Evolutionary conservation across 1,140 invertebrate genomes (phyloP).

Genomic region (Gryon sp.): DNA sequence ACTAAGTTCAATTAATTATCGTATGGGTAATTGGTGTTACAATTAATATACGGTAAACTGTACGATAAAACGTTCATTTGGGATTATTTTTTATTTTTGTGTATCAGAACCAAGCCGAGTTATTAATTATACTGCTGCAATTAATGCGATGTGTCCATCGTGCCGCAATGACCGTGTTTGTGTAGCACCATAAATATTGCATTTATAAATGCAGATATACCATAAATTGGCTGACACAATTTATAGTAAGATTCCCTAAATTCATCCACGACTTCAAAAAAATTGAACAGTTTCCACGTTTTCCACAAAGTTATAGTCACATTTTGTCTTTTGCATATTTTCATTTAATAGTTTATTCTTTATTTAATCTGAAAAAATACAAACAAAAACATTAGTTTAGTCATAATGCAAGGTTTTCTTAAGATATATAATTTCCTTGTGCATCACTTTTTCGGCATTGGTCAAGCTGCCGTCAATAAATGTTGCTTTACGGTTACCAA

Average conservation of each 20-base stretch:
- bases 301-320: too few species aligned
- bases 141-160: conserved; percentile 43
- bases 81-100: conserved; percentile 11
- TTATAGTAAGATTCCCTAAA: conserved; percentile 22
- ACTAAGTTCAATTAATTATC: conserved; percentile 70
- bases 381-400: conserved; percentile 43
- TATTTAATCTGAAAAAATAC: conserved; percentile 9
- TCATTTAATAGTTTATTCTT: background rate
- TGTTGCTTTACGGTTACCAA: conserved; percentile 79
- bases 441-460: conserved; percentile 73
- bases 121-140: conserved; percentile 55
- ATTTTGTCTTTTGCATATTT: background rate
- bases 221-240: conserved; percentile 22
- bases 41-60: conserved; percentile 66
- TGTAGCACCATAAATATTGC: conserved; percentile 25
- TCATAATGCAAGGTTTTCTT: conserved; percentile 68
- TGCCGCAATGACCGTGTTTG: conserved; percentile 19
- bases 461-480: conserved; percentile 78
- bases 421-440: conserved; percentile 71
- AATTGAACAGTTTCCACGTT: background rate
- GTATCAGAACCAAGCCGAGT: background rate
- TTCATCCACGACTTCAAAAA: too few species aligned
- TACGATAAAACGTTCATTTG: too few species aligned
- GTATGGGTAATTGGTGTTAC: conserved; percentile 66
- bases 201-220: conserved; percentile 35